phyloP scores from a whole-genome alignment of 2,113 vertebrate species.

The Sylvietta virens region DNA sequence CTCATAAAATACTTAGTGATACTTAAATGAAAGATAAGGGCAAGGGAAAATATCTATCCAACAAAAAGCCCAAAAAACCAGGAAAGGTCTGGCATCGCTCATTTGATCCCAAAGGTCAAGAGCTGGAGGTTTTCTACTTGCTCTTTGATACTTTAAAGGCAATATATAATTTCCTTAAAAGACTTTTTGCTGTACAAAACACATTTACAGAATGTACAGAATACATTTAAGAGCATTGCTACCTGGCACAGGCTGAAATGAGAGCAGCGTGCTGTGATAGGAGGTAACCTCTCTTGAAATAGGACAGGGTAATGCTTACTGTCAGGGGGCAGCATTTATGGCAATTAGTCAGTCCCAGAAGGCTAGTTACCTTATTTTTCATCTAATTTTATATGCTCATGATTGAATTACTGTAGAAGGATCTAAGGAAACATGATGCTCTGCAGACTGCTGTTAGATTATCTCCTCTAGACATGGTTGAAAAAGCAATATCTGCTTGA shows the following conservation, averaged over 20 bases:
- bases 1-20: neutral
- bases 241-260: neutral
- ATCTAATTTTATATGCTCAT: constrained; percentile 48
- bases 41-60: neutral
- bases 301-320: constrained; percentile 2
- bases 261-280: neutral
- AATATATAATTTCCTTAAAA: neutral
- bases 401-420: constrained; percentile 37
- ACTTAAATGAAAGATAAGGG: neutral
- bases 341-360: constrained; percentile 19
- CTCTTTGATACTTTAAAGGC: neutral
- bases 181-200: neutral
- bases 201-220: too few species aligned
- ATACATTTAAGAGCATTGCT: neutral
- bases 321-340: constrained; percentile 24
- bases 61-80: accelerated
- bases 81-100: neutral
- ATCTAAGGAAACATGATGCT: neutral
- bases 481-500: constrained; percentile 1
- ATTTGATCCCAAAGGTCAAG: neutral
- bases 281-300: neutral
- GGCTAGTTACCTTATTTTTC: constrained; percentile 51
- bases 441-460: constrained; percentile 27
- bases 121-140: neutral
- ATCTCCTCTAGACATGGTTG: neutral